Conservation (phyloP, 2,888 invertebrate genomes). For the Chironomus riparius region DNA sequence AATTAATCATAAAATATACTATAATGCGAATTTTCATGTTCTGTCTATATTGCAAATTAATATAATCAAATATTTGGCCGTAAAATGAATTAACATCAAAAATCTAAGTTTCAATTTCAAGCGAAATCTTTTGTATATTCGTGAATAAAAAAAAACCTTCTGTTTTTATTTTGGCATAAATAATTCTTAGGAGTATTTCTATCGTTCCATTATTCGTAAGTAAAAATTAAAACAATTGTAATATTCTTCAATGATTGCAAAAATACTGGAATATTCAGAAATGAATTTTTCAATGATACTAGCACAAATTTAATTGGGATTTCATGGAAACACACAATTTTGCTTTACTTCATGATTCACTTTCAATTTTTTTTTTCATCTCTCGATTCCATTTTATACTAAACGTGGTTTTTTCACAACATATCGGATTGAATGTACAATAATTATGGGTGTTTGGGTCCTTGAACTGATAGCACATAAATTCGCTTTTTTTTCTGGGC, state of each 20-base stretch:
- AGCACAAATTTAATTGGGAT: background rate
- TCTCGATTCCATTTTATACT: background rate
- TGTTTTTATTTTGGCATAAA: background rate
- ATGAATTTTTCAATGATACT: background rate
- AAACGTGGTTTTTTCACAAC: background rate
- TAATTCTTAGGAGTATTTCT: background rate
- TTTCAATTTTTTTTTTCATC: background rate
- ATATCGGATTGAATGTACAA: background rate
- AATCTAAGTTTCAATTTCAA: background rate
- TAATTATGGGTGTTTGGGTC: slow-evolving; percentile 7
- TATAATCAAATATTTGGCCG: background rate
- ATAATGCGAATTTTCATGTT: background rate
- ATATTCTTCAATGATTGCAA: too few species aligned
- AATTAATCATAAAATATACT: slow-evolving; percentile 19
- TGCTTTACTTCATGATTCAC: background rate
- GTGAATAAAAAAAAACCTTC: slow-evolving; percentile 24
- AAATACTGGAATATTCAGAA: background rate
- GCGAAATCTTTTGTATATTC: background rate
- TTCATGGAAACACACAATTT: background rate
- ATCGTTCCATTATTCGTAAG: background rate
- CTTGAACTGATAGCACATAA: slow-evolving; percentile 18
- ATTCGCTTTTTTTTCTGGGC: slow-evolving; percentile 3
- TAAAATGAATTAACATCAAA: background rate
- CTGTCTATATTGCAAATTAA: background rate
- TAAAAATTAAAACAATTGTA: background rate